These are phyloP conservation scores for Trachelus tabidus DNA, from an alignment of 2,888 invertebrate genomes.

Conservation along the genomic window DNA sequence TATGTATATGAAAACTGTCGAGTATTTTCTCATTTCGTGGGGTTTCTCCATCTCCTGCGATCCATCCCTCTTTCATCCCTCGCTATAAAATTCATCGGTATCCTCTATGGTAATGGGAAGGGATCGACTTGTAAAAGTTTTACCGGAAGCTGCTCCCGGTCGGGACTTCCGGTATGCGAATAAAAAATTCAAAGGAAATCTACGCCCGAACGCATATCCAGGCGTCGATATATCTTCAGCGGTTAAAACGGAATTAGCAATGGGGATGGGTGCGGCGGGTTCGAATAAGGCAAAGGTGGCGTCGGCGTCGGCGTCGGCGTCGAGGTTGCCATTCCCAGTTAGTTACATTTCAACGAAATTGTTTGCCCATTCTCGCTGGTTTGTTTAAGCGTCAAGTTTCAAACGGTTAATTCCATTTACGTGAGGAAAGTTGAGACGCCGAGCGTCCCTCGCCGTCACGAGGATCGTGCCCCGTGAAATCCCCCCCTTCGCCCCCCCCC, in stretches of 20 bases:
- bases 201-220: background rate
- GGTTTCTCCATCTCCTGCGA: background rate
- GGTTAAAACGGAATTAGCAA: background rate
- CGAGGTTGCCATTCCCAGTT: conserved; percentile 17
- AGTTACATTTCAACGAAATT: conserved; percentile 39
- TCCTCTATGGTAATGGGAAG: background rate
- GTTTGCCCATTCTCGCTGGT: conserved; percentile 38
- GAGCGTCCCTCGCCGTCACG: background rate
- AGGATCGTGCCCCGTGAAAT: background rate
- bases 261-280: no score
- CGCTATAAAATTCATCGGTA: background rate
- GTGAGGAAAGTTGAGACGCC: conserved; percentile 16
- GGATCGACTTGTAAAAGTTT: background rate
- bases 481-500: no score
- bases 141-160: background rate
- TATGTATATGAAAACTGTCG: no score
- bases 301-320: background rate
- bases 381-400: conserved; percentile 48
- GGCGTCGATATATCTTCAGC: background rate
- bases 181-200: background rate
- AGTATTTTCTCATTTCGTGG: background rate
- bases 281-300: no score
- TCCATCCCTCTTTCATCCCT: background rate
- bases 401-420: conserved; percentile 51
- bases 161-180: background rate